phyloP scores from a whole-genome alignment of 2,797 vertebrate species.

The Dromococcyx pavoninus region DNA sequence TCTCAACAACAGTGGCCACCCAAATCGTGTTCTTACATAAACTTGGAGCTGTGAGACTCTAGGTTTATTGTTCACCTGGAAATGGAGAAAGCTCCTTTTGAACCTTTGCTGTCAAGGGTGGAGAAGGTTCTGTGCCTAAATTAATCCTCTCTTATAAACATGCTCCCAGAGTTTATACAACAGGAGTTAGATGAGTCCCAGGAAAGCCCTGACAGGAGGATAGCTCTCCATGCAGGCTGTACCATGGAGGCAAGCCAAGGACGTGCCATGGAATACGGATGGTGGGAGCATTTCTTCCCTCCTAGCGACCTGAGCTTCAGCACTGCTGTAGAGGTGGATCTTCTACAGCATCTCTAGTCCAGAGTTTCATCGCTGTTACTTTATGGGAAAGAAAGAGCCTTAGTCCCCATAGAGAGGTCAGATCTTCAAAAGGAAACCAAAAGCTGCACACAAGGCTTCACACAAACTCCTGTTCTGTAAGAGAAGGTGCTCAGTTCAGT shows the following conservation, averaged over 20 bases:
- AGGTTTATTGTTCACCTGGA: slow-evolving; percentile 41
- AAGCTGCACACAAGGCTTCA: background rate
- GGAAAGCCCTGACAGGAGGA: slow-evolving; percentile 54
- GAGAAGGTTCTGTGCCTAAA: slow-evolving; percentile 45
- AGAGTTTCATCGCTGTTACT: background rate
- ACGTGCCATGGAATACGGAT: background rate
- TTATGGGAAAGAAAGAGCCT: background rate
- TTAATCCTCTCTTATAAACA: slow-evolving; percentile 66
- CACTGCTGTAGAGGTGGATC: background rate
- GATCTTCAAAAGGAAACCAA: background rate
- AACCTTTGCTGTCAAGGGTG: background rate
- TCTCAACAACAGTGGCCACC: background rate
- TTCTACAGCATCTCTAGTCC: background rate
- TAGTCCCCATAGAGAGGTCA: background rate
- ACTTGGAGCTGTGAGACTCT: background rate
- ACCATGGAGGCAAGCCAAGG: slow-evolving; percentile 17
- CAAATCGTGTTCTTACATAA: background rate
- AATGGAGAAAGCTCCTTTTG: slow-evolving; percentile 4
- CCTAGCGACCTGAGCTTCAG: background rate
- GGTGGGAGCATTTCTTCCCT: background rate
- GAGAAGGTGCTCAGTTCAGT: background rate
- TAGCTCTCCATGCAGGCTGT: background rate
- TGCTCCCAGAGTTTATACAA: slow-evolving; percentile 67
- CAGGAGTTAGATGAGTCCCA: slow-evolving; percentile 64
- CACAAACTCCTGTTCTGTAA: background rate